A percentile compares a stretch with the other conserved stretches of the same genome.
Evolutionary conservation across 2,113 vertebrate genomes (phyloP).

Genomic region (Brienomyrus longianalis): DNA sequence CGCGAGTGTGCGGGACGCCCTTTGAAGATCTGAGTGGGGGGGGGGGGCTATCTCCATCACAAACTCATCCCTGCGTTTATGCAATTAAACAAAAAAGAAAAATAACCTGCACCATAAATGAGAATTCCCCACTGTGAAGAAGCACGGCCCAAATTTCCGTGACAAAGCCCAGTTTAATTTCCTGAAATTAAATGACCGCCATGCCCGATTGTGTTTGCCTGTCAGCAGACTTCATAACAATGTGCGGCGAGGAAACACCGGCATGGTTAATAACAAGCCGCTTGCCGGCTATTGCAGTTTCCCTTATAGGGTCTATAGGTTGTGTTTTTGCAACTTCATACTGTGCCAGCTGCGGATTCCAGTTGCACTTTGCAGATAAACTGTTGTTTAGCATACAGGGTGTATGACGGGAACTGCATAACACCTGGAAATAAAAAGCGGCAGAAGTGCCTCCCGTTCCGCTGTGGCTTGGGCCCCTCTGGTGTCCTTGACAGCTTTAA

Average conservation of each 20-base stretch:
- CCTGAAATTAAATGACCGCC: not conserved
- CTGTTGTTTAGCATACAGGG: slow-evolving; percentile 3
- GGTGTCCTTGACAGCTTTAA: not conserved
- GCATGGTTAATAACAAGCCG: not conserved
- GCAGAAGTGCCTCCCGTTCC: not conserved
- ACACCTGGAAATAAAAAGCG: not conserved
- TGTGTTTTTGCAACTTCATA: not conserved
- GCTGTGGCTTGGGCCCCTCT: not conserved
- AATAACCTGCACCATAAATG: not conserved
- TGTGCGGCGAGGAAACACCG: not conserved
- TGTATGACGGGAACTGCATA: not conserved
- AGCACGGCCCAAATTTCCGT: not conserved
- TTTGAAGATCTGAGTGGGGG: not conserved
- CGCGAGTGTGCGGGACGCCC: not conserved
- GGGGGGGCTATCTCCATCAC: not conserved
- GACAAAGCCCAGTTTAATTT: not conserved
- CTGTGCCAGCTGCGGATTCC: not conserved
- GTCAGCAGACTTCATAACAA: not conserved
- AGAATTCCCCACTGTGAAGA: not conserved
- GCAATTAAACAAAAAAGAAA: not conserved
- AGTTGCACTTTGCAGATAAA: not conserved
- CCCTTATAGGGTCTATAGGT: not conserved
- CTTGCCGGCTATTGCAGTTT: not conserved
- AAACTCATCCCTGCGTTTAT: not conserved
- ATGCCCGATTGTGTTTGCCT: not conserved